Conservation (phyloP, 2,888 invertebrate genomes). For the Lasioglossum oenotherae region DNA sequence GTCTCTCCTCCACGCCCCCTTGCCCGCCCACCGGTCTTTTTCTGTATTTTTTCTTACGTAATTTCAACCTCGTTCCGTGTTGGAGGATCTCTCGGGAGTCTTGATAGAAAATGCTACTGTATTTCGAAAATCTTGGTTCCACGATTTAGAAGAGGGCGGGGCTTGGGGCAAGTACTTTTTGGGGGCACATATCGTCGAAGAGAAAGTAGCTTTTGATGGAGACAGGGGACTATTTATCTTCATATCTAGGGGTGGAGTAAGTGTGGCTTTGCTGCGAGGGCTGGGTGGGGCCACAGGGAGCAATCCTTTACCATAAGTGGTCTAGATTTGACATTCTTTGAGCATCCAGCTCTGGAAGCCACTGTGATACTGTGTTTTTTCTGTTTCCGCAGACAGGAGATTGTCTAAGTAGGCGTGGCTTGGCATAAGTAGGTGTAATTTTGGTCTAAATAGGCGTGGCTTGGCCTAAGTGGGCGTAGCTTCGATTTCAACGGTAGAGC, state of each 20-base stretch:
- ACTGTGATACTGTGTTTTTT: background rate
- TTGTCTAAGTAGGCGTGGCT: background rate
- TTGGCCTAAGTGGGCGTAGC: background rate
- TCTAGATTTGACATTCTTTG: background rate
- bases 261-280: background rate
- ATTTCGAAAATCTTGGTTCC: background rate
- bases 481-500: background rate
- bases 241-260: background rate
- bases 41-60: background rate
- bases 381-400: background rate
- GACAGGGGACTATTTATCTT: background rate
- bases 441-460: background rate
- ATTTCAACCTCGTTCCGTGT: background rate
- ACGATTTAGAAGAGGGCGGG: background rate
- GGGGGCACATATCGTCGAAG: background rate
- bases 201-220: background rate
- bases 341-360: background rate
- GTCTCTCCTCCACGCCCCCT: background rate
- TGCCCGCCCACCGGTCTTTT: background rate
- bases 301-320: background rate
- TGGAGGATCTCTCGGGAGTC: slow-evolving; percentile 50
- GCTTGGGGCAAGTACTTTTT: background rate
- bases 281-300: background rate
- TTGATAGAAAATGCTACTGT: slow-evolving; percentile 18
- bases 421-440: background rate